Conservation (phyloP, 2,888 invertebrate species). For the Perizoma flavofasciatum region DNA sequence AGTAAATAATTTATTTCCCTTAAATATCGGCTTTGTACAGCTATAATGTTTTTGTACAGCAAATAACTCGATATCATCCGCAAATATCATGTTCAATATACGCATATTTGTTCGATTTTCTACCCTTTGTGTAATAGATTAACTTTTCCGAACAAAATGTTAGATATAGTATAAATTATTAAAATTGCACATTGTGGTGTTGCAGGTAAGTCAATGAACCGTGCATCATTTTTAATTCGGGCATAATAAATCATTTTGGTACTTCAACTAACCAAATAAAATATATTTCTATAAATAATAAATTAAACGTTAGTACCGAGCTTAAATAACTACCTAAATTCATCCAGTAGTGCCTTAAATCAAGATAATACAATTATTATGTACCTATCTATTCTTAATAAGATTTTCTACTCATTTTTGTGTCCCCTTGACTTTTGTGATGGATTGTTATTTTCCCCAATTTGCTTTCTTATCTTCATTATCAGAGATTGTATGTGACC, state of each 20-base stretch:
- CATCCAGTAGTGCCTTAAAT: constrained; percentile 13
- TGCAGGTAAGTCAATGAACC: too few species aligned
- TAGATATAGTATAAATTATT: constrained; percentile 13
- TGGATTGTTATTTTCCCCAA: constrained; percentile 25
- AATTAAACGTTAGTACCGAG: too few species aligned
- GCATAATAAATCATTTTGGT: too few species aligned
- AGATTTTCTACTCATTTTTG: constrained; percentile 14
- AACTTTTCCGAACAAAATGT: constrained; percentile 6
- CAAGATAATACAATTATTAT: constrained; percentile 23
- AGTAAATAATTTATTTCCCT: constrained; percentile 14
- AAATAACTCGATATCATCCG: constrained; percentile 1
- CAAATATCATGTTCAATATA: constrained; percentile 16
- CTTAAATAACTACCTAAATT: neutral
- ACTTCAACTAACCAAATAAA: too few species aligned
- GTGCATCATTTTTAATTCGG: too few species aligned
- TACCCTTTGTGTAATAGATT: constrained; percentile 23
- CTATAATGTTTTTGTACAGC: neutral
- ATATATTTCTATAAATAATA: too few species aligned
- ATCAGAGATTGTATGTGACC: constrained; percentile 17
- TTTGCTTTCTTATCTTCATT: constrained; percentile 18
- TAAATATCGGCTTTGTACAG: neutral
- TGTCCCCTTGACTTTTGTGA: constrained; percentile 22
- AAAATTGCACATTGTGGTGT: constrained; percentile 5
- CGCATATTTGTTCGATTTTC: constrained; percentile 17
- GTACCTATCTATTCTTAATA: too few species aligned